A percentile compares a stretch with the other conserved stretches of the same genome.
Evolutionary conservation across 2,888 invertebrate genomes (phyloP).

Genomic region (Pantelozetes paolii): DNA sequence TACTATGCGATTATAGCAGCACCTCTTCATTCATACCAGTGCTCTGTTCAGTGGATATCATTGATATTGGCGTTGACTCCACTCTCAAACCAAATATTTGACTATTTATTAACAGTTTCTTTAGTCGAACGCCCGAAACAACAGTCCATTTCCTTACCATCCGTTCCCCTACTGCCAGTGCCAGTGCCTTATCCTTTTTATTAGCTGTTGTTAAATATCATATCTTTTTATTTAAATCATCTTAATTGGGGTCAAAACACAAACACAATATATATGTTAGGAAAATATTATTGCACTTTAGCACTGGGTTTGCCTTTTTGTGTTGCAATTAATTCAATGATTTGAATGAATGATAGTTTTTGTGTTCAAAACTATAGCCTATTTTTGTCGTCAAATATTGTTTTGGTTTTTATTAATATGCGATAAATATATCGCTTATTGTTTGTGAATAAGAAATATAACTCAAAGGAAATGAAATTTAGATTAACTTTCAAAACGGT

Average conservation of each 20-base stretch:
- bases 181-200: background rate
- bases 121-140: background rate
- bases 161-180: background rate
- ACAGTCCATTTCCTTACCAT: background rate
- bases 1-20: background rate
- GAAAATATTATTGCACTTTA: background rate
- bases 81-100: slow-evolving; percentile 20
- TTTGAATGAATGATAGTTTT: too few species aligned
- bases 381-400: too few species aligned
- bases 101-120: background rate
- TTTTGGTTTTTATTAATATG: too few species aligned
- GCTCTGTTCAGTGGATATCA: background rate
- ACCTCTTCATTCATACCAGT: background rate
- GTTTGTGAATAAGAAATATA: too few species aligned
- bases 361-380: too few species aligned
- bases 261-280: background rate
- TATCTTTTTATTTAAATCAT: slow-evolving; percentile 9
- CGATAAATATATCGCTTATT: too few species aligned
- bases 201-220: slow-evolving; percentile 10
- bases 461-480: too few species aligned
- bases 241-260: slow-evolving; percentile 25
- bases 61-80: background rate
- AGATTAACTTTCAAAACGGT: too few species aligned
- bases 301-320: too few species aligned
- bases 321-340: too few species aligned